Base-by-base conservation (phyloP, 2,888 invertebrate genomes). In the Cephus pulcher region DNA sequence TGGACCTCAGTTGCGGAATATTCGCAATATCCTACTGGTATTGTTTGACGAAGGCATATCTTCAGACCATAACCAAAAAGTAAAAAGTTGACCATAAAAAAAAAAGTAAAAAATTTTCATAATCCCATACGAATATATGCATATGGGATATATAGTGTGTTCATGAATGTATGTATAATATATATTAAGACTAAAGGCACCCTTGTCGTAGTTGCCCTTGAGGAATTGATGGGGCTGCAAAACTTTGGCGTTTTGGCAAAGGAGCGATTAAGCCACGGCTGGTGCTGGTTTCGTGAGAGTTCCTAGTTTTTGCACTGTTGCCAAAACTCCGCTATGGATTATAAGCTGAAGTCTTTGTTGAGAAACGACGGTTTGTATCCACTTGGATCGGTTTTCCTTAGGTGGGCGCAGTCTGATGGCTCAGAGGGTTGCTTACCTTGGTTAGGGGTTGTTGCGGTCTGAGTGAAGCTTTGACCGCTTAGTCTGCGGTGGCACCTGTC, bases 401-500 rank as follows among this genome's bases (percentile, higher is more conserved):
- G 56, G 56, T 56, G 56, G 9, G 56, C 56, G 23, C 6, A 56
- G 56, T 23, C 23, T 23, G 56, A 23, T 56, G 56, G 23, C 56
- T 23, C 2, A 56, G 56, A 23, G 56, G 23, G 23, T 23, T 56
- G 56, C 56, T 56, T 23, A 56, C 23, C 56, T 23, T 9, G 56
- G 56, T 56, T 56, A 56, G 56, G 56, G 56, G 56, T 23, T 34
- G 73, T 74, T 73, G 74, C 74, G 77, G 81, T 78, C 70, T 79
- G 79, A 78, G 69, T 34, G 76, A 80, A 80, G 81, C 78, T 77
- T 73, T 73, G 77, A 81, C 82, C 83, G 85, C 84, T 88, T 85
- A 86, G 83, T 79, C 82, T 88, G 86, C 84, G 89, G 90, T 86
- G 81, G 83, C 81, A 82, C 86, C 88, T 89, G 89, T 89, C 89